phyloP scores from a whole-genome alignment of 1,140 invertebrate genomes.

The Cydia pomonella region DNA sequence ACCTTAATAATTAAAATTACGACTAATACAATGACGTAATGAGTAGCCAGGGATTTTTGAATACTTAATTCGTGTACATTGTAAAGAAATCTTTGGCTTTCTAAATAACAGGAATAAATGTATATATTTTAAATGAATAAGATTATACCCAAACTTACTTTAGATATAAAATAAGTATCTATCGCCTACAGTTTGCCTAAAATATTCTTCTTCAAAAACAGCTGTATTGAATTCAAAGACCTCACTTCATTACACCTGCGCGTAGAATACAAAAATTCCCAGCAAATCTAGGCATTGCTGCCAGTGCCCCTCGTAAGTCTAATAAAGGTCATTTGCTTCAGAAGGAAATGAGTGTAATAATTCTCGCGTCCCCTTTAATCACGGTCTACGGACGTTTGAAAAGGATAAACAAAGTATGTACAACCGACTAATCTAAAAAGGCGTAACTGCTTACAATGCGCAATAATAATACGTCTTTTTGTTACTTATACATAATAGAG shows the following conservation, averaged over 20 bases:
- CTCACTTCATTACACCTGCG: neutral
- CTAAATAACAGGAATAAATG: too few species aligned
- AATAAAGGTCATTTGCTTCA: slow-evolving; percentile 18
- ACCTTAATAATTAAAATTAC: too few species aligned
- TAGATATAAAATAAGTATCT: too few species aligned
- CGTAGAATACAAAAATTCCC: neutral
- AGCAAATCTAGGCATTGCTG: slow-evolving; percentile 4
- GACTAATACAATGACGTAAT: too few species aligned
- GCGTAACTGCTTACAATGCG: neutral
- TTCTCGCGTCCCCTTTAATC: slow-evolving; percentile 25
- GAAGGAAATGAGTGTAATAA: slow-evolving; percentile 26
- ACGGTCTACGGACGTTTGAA: slow-evolving; percentile 20
- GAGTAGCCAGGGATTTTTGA: too few species aligned
- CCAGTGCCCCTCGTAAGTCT: neutral
- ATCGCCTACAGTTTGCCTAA: too few species aligned
- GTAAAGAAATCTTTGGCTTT: too few species aligned
- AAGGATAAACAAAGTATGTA: slow-evolving; percentile 23
- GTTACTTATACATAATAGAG: neutral
- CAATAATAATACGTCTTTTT: neutral
- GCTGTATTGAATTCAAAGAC: neutral
- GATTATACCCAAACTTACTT: too few species aligned
- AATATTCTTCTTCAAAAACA: neutral
- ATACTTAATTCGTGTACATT: too few species aligned
- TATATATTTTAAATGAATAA: too few species aligned
- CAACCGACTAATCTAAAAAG: neutral